These are phyloP conservation scores for Xylocopa sonorina DNA, from an alignment of 1,140 invertebrate species.

Conservation along the genomic window DNA sequence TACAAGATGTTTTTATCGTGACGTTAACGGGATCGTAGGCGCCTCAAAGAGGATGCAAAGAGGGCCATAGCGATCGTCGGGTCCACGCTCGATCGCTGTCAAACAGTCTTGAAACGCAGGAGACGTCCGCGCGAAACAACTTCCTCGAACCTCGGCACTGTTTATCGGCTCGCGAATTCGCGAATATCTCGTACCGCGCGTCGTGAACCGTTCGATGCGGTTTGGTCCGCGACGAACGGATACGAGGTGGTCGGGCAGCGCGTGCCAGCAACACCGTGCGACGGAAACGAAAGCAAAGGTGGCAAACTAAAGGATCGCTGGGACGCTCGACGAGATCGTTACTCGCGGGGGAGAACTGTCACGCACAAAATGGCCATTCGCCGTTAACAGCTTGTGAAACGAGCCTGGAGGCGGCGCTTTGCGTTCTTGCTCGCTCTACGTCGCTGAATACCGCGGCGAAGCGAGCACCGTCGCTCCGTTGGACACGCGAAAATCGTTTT, in stretches of 20 bases:
- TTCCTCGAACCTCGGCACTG: slow-evolving; percentile 39
- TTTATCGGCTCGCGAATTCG: slow-evolving; percentile 31
- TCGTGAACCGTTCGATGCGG: background rate
- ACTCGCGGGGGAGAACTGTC: slow-evolving; percentile 75
- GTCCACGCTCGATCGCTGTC: slow-evolving; percentile 58
- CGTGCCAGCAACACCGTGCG: background rate
- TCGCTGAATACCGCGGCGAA: slow-evolving; percentile 16
- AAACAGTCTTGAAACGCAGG: slow-evolving; percentile 52
- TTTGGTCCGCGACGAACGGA: too few species aligned
- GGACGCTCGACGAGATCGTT: slow-evolving; percentile 45
- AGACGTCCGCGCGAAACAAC: slow-evolving; percentile 53
- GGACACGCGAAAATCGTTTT: slow-evolving; percentile 34
- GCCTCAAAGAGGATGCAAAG: background rate
- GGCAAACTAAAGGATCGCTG: slow-evolving; percentile 14
- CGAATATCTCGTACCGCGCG: background rate
- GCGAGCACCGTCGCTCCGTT: background rate
- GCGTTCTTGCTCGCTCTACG: slow-evolving; percentile 40
- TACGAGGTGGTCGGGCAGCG: too few species aligned
- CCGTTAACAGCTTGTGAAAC: slow-evolving; percentile 78
- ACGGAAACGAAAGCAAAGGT: slow-evolving; percentile 4
- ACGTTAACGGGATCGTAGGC: background rate
- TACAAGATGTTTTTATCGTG: background rate
- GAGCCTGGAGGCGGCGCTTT: slow-evolving; percentile 73
- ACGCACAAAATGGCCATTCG: slow-evolving; percentile 82
- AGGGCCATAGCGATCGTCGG: background rate